Evolutionary conservation across 1,140 invertebrate genomes (phyloP), one percentile per base, ranked within the genome.

Genomic region (Wasmannia auropunctata): DNA sequence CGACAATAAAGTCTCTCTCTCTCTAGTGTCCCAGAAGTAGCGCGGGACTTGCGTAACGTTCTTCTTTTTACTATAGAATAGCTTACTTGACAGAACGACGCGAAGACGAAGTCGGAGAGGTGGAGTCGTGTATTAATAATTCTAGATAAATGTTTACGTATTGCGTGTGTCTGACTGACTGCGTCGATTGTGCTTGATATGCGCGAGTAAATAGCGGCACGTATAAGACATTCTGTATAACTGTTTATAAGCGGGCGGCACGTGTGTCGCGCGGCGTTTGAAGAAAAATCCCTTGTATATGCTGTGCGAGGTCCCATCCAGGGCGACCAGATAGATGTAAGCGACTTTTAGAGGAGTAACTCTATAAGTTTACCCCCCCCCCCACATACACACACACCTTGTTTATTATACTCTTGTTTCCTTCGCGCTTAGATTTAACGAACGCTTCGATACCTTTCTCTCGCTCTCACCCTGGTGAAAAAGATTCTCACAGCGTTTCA

Each of bases 81-180:
- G 77, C 34, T 81, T 69, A 54, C 49, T 40, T 46, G 34, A 83
- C 37, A 16, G n/a, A 34, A 58, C 19, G 34, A 65, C 28, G 56
- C 31, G 28, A 54, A 63, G 60, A n/a, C 3, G 11, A 54, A 83
- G 37, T 83, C 60, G 65, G n/a, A n/a, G n/a, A n/a, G n/a, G n/a
- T n/a, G 34, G 34, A 51, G 40, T 72, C 49, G 37, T 58, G n/a
- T n/a, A n/a, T n/a, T n/a, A n/a, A 72, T 83, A 60, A 83, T 60
- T 83, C 37, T 74, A 83, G 67, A 43, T 74, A 83, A 83, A 83
- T 83, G 54, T 83, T 83, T 74, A 74, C 31, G 51, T 83, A 28
- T 14, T 54, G 51, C 22, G 51, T 22, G 37, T 34, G 67, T 34
- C 11, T 22, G 79, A 72, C 43, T 72, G 79, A 81, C n/a, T 72